These are phyloP conservation scores for Silurus meridionalis DNA, from an alignment of 2,113 vertebrate genomes.

Conservation along the genomic window DNA sequence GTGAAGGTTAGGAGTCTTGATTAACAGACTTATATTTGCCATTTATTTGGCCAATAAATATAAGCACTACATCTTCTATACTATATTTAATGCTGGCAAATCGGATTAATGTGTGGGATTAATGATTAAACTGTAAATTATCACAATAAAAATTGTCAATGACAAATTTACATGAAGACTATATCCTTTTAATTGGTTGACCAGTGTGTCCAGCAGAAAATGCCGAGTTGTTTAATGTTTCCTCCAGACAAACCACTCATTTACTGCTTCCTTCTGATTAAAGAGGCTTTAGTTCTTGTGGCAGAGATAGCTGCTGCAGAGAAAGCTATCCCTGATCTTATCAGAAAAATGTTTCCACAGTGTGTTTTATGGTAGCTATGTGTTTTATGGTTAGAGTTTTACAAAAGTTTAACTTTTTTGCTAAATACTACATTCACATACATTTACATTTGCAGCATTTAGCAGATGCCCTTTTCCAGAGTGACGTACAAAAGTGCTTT, in stretches of 20 bases:
- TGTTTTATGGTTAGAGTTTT: not conserved
- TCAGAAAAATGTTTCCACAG: not conserved
- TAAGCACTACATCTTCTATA: no score
- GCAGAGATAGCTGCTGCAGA: not conserved
- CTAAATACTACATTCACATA: not conserved
- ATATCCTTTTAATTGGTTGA: not conserved
- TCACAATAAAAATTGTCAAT: no score
- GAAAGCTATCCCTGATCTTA: not conserved
- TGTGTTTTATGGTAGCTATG: no score
- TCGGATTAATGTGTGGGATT: no score
- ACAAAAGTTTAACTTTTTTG: not conserved
- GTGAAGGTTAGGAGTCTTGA: not conserved
- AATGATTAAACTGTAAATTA: no score
- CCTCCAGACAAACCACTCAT: not conserved
- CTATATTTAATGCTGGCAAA: no score
- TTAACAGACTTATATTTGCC: not conserved
- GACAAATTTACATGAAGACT: no score
- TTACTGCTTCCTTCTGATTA: constrained; percentile 2
- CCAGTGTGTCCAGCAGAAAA: not conserved
- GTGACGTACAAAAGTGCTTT: no score
- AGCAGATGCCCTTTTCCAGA: no score
- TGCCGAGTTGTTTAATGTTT: not conserved
- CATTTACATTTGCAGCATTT: no score
- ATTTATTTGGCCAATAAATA: not conserved
- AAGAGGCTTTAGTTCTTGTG: not conserved